These are phyloP conservation scores for Branchellion lobata DNA, from an alignment of 2,888 invertebrate genomes.

Conservation along the genomic window DNA sequence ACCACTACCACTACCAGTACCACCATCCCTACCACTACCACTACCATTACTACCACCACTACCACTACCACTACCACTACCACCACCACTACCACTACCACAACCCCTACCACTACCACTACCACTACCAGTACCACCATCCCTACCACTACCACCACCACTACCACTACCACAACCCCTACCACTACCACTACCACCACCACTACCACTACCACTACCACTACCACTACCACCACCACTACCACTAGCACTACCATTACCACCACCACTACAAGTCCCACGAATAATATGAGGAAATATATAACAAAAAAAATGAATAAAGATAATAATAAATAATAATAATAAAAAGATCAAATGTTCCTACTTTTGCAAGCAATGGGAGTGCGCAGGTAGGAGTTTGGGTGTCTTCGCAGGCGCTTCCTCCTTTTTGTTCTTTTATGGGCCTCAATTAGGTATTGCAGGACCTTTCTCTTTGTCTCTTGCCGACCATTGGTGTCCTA, in stretches of 20 bases:
- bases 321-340: too few species aligned
- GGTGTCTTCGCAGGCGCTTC: too few species aligned
- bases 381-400: too few species aligned
- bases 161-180: background rate
- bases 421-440: too few species aligned
- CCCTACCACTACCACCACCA: conserved; percentile 27
- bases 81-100: background rate
- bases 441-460: too few species aligned
- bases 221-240: conserved; percentile 37
- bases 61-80: background rate
- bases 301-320: too few species aligned
- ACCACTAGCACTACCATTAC: conserved; percentile 36
- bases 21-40: background rate
- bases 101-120: conserved; percentile 15
- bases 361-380: too few species aligned
- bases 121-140: background rate
- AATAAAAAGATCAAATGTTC: too few species aligned
- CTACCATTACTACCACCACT: background rate
- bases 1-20: background rate
- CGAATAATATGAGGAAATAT: too few species aligned
- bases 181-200: conserved; percentile 39
- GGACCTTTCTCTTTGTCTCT: too few species aligned
- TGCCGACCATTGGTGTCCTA: too few species aligned
- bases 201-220: conserved; percentile 42
- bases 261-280: conserved; percentile 34